These are phyloP conservation scores for Slavum lentiscoides DNA, from an alignment of 2,888 invertebrate species.

Conservation along the genomic window DNA sequence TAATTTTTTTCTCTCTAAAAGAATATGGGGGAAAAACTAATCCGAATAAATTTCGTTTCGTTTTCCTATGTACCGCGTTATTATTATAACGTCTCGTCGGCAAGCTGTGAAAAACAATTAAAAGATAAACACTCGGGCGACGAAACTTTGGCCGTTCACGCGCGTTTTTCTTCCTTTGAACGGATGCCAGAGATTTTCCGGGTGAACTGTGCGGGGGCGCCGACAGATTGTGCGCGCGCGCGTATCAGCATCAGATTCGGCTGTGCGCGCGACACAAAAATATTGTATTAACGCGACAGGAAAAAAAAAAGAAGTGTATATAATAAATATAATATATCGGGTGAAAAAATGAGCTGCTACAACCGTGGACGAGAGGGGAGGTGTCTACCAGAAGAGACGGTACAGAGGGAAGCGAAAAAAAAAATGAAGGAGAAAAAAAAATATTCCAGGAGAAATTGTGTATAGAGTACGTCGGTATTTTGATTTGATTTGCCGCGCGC, in stretches of 20 bases:
- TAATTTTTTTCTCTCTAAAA: too few species aligned
- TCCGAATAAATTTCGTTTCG: slow-evolving; percentile 7
- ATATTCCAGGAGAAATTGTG: slow-evolving; percentile 21
- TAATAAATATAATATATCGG: slow-evolving; percentile 2
- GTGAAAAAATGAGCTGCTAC: slow-evolving; percentile 1
- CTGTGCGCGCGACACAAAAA: slow-evolving; percentile 2
- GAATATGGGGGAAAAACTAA: background rate
- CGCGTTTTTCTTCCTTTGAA: slow-evolving; percentile 22
- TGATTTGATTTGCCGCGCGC: slow-evolving; percentile 49
- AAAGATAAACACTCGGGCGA: slow-evolving; percentile 48
- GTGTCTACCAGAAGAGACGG: background rate
- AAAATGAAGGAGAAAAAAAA: background rate
- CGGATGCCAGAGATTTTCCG: slow-evolving; percentile 52
- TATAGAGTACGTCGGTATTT: slow-evolving; percentile 33
- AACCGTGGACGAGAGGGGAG: too few species aligned
- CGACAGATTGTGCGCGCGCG: slow-evolving; percentile 27
- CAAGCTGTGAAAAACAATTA: slow-evolving; percentile 54
- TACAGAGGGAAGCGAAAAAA: background rate
- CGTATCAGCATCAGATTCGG: background rate
- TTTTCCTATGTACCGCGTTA: too few species aligned
- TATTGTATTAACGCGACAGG: background rate
- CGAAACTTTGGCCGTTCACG: slow-evolving; percentile 43
- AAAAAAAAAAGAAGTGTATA: background rate
- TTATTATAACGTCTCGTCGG: slow-evolving; percentile 7
- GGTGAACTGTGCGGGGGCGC: slow-evolving; percentile 35